phyloP scores from a whole-genome alignment of 2,113 vertebrate genomes.

The Myrmecophaga tridactyla region DNA sequence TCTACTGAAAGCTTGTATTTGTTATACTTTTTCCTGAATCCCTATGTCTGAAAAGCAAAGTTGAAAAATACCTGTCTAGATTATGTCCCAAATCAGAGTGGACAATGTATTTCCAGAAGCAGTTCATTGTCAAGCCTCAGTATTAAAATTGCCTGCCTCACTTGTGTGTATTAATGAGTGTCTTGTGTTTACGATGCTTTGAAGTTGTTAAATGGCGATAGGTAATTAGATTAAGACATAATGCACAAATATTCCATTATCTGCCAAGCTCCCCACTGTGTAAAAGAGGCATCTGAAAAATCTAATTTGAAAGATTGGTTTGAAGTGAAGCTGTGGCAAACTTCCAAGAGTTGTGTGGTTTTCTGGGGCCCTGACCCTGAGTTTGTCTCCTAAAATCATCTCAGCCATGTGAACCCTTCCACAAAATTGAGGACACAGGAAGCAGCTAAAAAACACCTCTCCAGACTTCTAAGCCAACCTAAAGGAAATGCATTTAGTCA shows the following conservation, averaged over 20 bases:
- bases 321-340: slow-evolving; percentile 42
- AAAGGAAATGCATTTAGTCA: neutral
- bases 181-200: slow-evolving; percentile 46
- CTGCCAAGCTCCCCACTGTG: neutral
- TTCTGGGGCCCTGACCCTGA: slow-evolving; percentile 29
- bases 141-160: neutral
- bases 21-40: neutral
- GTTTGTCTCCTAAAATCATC: neutral
- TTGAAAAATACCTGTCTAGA: neutral
- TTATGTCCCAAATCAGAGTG: neutral
- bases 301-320: slow-evolving; percentile 41
- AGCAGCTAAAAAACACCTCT: neutral
- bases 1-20: neutral
- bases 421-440: neutral
- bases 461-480: accelerated
- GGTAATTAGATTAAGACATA: slow-evolving; percentile 43
- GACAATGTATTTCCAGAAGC: neutral
- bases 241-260: neutral
- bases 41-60: neutral
- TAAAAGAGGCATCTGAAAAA: neutral
- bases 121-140: neutral
- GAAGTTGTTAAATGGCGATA: slow-evolving; percentile 56
- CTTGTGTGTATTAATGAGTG: neutral
- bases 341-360: slow-evolving; percentile 11
- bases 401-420: neutral